phyloP scores from a whole-genome alignment of 2,888 invertebrate genomes.

The Papilio elwesi region DNA sequence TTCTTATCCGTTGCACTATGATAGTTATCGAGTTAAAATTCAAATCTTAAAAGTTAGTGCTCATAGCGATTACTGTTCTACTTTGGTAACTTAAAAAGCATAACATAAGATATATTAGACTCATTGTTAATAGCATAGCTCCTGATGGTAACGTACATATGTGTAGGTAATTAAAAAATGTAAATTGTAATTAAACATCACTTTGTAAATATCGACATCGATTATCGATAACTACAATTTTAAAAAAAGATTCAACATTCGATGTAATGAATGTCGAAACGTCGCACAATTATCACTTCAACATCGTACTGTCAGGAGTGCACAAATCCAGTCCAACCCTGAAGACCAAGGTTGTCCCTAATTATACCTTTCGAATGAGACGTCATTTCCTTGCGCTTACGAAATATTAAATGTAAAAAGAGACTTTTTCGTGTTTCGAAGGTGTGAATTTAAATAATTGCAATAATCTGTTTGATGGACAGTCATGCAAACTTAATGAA shows the following conservation, averaged over 20 bases:
- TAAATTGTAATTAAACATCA: slow-evolving; percentile 40
- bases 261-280: slow-evolving; percentile 65
- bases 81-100: too few species aligned
- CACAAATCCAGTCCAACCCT: slow-evolving; percentile 70
- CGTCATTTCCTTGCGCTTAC: slow-evolving; percentile 82
- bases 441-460: slow-evolving; percentile 85
- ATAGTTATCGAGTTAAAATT: too few species aligned
- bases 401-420: slow-evolving; percentile 82
- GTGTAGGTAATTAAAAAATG: too few species aligned
- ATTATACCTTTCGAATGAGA: slow-evolving; percentile 83
- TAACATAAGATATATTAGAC: too few species aligned
- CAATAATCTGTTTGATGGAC: slow-evolving; percentile 76
- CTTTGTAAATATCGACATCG: slow-evolving; percentile 45
- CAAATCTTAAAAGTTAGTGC: too few species aligned
- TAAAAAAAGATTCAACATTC: slow-evolving; percentile 37
- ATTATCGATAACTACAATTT: slow-evolving; percentile 46
- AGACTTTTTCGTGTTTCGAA: slow-evolving; percentile 78
- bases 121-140: too few species aligned
- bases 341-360: slow-evolving; percentile 78
- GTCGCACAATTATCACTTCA: slow-evolving; percentile 73
- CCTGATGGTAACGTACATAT: neutral
- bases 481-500: slow-evolving; percentile 81
- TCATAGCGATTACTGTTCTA: too few species aligned
- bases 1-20: too few species aligned
- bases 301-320: slow-evolving; percentile 67